A percentile compares a stretch with the other conserved stretches of the same genome.
Conservation (phyloP, 2,113 vertebrate genomes). For the Caranx ignobilis region DNA sequence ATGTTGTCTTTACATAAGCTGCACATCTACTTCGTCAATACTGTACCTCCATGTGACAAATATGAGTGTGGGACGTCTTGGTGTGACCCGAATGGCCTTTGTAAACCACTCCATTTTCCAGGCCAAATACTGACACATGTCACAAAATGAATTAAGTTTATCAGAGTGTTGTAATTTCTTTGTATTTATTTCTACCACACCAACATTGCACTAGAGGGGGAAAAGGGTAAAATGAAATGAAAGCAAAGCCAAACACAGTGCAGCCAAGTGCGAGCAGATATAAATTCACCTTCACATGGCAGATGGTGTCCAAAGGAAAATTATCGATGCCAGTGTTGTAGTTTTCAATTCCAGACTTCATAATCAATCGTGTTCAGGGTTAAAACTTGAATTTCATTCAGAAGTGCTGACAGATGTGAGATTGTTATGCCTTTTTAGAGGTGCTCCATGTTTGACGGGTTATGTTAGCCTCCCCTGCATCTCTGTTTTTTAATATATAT, state of each 20-base stretch:
- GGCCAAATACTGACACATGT: conserved; percentile 34
- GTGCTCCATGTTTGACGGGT: conserved; percentile 31
- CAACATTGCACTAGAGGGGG: not conserved
- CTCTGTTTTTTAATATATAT: conserved; percentile 35
- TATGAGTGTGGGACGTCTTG: not conserved
- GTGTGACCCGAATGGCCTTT: not conserved
- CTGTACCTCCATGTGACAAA: not conserved
- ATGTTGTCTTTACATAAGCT: conserved; percentile 25
- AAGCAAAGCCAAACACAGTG: not conserved
- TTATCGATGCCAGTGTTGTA: not conserved
- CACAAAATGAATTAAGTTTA: not conserved
- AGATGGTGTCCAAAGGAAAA: conserved; percentile 4
- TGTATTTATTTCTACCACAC: conserved; percentile 59
- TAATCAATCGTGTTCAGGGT: conserved; percentile 13
- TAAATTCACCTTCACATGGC: not conserved
- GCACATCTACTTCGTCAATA: conserved; percentile 26
- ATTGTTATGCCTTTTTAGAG: conserved; percentile 42
- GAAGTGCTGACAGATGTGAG: conserved; percentile 16
- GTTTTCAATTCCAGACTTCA: not conserved
- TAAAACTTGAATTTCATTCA: conserved; percentile 10
- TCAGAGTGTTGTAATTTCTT: conserved; percentile 11
- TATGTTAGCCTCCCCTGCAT: conserved; percentile 36
- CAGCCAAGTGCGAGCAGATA: not conserved
- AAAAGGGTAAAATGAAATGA: conserved; percentile 7
- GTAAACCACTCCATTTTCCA: conserved; percentile 17